Evolutionary conservation across 2,888 invertebrate species (phyloP).

Genomic region (Rhyacophila evoluta): DNA sequence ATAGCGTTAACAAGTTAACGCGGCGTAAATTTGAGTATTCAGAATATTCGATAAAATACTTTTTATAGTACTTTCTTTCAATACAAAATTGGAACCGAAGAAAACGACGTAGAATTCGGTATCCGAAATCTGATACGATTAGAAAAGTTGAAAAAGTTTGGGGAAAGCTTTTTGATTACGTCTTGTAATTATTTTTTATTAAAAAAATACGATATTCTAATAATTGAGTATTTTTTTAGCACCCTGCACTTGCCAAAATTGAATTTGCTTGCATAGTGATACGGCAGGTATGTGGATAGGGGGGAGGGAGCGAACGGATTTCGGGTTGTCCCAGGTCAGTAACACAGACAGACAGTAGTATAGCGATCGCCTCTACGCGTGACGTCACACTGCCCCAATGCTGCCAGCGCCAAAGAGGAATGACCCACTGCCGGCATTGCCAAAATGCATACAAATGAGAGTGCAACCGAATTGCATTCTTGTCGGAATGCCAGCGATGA

Average conservation of each 20-base stretch:
- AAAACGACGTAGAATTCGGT: too few relatives aligned
- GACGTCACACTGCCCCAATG: constrained; percentile 13
- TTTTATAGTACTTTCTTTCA: too few relatives aligned
- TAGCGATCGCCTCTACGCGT: constrained; percentile 4
- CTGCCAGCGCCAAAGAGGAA: neutral
- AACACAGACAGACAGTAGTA: constrained; percentile 18
- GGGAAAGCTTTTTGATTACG: too few relatives aligned
- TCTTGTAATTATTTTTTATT: too few relatives aligned
- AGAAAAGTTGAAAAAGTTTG: too few relatives aligned
- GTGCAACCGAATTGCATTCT: constrained; percentile 13
- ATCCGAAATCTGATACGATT: too few relatives aligned
- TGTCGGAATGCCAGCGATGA: neutral
- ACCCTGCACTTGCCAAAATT: neutral
- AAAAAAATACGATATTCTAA: neutral
- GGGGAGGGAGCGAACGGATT: neutral
- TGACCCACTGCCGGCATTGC: constrained; percentile 9
- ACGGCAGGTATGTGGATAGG: neutral
- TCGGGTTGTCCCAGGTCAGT: constrained; percentile 11
- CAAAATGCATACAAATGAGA: constrained; percentile 24
- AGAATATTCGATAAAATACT: too few relatives aligned
- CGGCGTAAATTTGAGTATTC: too few relatives aligned
- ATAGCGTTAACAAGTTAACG: too few relatives aligned
- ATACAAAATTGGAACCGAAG: too few relatives aligned
- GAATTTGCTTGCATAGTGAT: neutral
- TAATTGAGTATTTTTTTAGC: neutral